Evolutionary conservation across 2,888 invertebrate species (phyloP).

Genomic region (Oscheius onirici): DNA sequence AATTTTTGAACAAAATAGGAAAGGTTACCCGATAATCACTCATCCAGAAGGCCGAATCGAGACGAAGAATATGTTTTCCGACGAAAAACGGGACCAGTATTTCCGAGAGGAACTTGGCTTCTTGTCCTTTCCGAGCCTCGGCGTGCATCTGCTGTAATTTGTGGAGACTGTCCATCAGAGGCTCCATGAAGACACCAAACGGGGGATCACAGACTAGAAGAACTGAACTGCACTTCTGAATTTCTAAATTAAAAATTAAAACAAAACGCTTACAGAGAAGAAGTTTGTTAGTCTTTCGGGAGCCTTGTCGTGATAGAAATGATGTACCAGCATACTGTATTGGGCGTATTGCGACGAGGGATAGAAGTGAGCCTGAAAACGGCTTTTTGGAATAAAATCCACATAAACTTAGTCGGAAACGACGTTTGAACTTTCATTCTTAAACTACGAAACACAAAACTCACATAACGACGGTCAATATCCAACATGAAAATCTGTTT

Average conservation of each 20-base stretch:
- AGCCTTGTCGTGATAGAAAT: slow-evolving; percentile 56
- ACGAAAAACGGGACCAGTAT: slow-evolving; percentile 61
- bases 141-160: slow-evolving; percentile 45
- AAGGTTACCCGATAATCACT: slow-evolving; percentile 58
- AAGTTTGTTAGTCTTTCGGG: slow-evolving; percentile 40
- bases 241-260: background rate
- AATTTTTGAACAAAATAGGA: background rate
- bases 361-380: slow-evolving; percentile 58
- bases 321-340: slow-evolving; percentile 64
- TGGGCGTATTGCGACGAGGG: slow-evolving; percentile 57
- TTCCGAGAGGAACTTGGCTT: slow-evolving; percentile 38
- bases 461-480: slow-evolving; percentile 63
- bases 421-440: background rate
- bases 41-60: slow-evolving; percentile 54
- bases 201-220: slow-evolving; percentile 65
- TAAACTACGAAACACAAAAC: too few relatives aligned
- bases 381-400: background rate
- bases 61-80: slow-evolving; percentile 56
- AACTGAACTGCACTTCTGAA: slow-evolving; percentile 42
- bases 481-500: slow-evolving; percentile 60
- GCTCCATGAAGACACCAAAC: slow-evolving; percentile 66
- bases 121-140: slow-evolving; percentile 28
- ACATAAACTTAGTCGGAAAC: background rate
- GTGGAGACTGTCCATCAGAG: slow-evolving; percentile 55
- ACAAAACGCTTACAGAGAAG: slow-evolving; percentile 28